Evolutionary conservation across 64 coral and sea anemone species (phyloP).

Genomic region (Anthopleura sola): DNA sequence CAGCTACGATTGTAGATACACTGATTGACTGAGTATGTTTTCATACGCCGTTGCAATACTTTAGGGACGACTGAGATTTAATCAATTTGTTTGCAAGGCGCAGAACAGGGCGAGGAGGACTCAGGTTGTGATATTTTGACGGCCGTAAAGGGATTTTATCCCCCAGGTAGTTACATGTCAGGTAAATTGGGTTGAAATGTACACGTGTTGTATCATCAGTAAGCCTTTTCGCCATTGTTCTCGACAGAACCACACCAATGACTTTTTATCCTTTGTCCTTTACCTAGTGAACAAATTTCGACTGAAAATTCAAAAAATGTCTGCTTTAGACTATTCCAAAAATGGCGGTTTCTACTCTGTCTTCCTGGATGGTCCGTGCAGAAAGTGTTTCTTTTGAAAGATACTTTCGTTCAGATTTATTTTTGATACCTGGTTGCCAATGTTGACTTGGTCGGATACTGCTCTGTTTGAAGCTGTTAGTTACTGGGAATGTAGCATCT

Average conservation of each 20-base stretch:
- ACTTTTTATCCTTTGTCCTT: slow-evolving; percentile 14
- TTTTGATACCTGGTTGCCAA: slow-evolving; percentile 4
- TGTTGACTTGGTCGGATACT: slow-evolving; percentile 3
- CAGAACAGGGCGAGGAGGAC: neutral
- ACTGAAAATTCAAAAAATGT: neutral
- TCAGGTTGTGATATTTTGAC: neutral
- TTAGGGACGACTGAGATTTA: neutral
- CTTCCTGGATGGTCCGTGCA: neutral
- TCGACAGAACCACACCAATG: neutral
- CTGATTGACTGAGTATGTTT: neutral
- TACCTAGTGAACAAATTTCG: neutral
- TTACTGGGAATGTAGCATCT: slow-evolving; percentile 24
- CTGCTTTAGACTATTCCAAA: too few relatives aligned
- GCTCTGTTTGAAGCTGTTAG: slow-evolving; percentile 24
- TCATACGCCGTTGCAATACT: neutral
- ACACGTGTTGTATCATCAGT: neutral
- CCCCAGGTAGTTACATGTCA: neutral
- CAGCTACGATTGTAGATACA: neutral
- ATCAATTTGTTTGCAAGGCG: neutral
- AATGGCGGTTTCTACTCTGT: too few relatives aligned
- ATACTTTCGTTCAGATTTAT: neutral
- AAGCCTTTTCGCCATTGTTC: slow-evolving; percentile 18
- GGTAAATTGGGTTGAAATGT: neutral
- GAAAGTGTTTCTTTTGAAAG: neutral
- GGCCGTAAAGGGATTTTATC: neutral